Evolutionary conservation across 2,797 vertebrate genomes (phyloP).

Genomic region (Myoxocephalus aenaeus): DNA sequence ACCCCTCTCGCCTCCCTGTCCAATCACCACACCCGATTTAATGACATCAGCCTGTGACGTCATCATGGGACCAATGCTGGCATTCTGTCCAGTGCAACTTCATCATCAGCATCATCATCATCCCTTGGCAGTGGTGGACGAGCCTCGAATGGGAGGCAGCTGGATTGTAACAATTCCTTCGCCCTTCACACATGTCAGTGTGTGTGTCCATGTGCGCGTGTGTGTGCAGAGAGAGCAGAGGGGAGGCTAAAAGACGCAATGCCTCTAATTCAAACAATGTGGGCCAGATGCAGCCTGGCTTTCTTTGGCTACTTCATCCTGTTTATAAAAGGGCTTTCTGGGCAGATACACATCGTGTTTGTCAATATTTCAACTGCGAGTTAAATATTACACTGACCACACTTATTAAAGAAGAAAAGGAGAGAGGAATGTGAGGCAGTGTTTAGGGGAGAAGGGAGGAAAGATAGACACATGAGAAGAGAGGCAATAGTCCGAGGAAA

Average conservation of each 20-base stretch:
- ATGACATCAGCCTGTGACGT: constrained; percentile 88
- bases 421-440: constrained; percentile 34
- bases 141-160: constrained; percentile 77
- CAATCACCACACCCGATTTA: constrained; percentile 82
- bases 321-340: constrained; percentile 69
- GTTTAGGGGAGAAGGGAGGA: constrained; percentile 1
- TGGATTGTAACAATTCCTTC: constrained; percentile 77
- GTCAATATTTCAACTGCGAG: constrained; percentile 69
- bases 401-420: constrained; percentile 34
- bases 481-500: not conserved
- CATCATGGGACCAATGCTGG: constrained; percentile 84
- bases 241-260: constrained; percentile 70
- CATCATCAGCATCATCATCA: constrained; percentile 79
- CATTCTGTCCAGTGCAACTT: constrained; percentile 78
- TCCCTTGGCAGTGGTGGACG: constrained; percentile 70
- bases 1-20: constrained; percentile 77
- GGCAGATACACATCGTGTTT: constrained; percentile 69
- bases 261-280: constrained; percentile 78
- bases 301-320: constrained; percentile 61
- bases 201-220: constrained; percentile 26
- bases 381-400: constrained; percentile 65
- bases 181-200: constrained; percentile 55
- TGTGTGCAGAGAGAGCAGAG: constrained; percentile 39
- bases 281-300: constrained; percentile 64
- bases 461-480: not conserved